Evolutionary conservation across 64 coral and sea anemone species (phyloP).

Genomic region (Pocillopora damicornis): DNA sequence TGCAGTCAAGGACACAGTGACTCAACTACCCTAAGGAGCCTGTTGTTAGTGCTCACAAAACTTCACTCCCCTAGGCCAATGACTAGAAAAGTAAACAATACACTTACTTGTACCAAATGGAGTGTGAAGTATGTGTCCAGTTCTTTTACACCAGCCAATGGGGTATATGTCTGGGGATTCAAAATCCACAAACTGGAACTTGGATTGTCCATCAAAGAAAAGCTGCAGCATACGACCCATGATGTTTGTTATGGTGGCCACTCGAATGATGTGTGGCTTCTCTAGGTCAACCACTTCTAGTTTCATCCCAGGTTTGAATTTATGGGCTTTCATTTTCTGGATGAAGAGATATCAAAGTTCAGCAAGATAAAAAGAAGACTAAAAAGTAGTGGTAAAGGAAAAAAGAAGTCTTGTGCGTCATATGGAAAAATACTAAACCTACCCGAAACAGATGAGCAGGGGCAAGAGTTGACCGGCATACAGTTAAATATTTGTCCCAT

Average conservation of each 20-base stretch:
- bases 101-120: slow-evolving; percentile 90
- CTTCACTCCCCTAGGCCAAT: neutral
- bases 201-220: slow-evolving; percentile 89
- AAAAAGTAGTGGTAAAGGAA: neutral
- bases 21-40: too few species aligned
- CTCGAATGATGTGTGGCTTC: slow-evolving; percentile 66
- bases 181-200: slow-evolving; percentile 96
- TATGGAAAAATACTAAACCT: neutral
- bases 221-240: slow-evolving; percentile 84
- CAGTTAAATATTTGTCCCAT: slow-evolving; percentile 83
- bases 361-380: too few species aligned
- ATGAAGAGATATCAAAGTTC: neutral
- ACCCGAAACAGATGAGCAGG: slow-evolving; percentile 87
- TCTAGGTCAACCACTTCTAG: slow-evolving; percentile 91
- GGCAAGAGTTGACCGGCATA: slow-evolving; percentile 61
- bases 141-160: slow-evolving; percentile 92
- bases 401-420: neutral
- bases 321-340: slow-evolving; percentile 79
- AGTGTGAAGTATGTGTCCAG: slow-evolving; percentile 76
- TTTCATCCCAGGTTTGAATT: slow-evolving; percentile 91
- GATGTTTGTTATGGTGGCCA: slow-evolving; percentile 90
- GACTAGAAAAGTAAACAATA: neutral
- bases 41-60: too few species aligned
- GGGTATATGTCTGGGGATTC: slow-evolving; percentile 87
- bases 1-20: too few species aligned